phyloP scores from a whole-genome alignment of 2,113 vertebrate genomes.

The Dicrurus megarhynchus region DNA sequence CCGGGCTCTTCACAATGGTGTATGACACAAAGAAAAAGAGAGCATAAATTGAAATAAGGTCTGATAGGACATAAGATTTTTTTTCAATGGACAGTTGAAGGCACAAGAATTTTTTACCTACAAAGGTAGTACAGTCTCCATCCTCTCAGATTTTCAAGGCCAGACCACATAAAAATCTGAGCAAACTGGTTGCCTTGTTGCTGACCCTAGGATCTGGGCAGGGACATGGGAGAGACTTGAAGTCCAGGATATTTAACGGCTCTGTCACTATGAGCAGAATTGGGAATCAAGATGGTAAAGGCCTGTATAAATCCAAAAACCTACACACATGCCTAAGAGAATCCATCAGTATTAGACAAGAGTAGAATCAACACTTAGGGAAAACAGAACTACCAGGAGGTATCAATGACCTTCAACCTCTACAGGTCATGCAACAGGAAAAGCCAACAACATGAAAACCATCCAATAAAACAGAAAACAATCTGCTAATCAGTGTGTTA shows the following conservation, averaged over 20 bases:
- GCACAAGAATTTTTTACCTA: background rate
- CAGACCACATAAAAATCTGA: background rate
- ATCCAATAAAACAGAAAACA: slow-evolving; percentile 85
- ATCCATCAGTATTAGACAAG: slow-evolving; percentile 55
- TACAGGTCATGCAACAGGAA: slow-evolving; percentile 61
- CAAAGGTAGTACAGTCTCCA: background rate
- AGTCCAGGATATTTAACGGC: background rate
- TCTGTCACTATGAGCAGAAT: background rate
- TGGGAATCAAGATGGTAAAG: background rate
- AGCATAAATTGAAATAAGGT: background rate
- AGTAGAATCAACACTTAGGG: slow-evolving; percentile 30
- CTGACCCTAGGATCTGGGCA: background rate
- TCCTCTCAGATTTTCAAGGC: background rate
- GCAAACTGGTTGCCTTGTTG: background rate
- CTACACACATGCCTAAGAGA: slow-evolving; percentile 59
- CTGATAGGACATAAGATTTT: fast-evolving
- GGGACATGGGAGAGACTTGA: background rate
- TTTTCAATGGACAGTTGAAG: background rate
- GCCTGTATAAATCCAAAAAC: background rate
- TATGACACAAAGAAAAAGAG: background rate
- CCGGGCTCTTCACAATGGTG: background rate
- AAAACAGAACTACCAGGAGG: slow-evolving; percentile 61
- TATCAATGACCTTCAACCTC: slow-evolving; percentile 66
- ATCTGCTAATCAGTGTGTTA: slow-evolving; percentile 91
- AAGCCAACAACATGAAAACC: slow-evolving; percentile 52